A percentile compares a stretch with the other conserved stretches of the same genome.
Evolutionary conservation across 1,140 invertebrate species (phyloP).

Genomic region (Calosoma granatense): DNA sequence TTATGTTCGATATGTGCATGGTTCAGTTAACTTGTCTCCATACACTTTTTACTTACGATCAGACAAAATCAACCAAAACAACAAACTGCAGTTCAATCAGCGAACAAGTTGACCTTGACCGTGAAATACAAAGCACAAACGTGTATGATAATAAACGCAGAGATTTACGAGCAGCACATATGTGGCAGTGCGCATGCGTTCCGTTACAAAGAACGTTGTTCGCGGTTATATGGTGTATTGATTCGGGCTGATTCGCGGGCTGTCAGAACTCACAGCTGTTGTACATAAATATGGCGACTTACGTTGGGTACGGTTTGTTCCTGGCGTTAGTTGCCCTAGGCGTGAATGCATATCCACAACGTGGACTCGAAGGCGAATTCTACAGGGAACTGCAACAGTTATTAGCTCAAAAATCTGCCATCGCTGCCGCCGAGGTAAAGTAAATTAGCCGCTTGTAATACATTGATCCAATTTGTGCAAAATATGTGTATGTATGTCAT

Average conservation of each 20-base stretch:
- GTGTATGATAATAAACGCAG: neutral
- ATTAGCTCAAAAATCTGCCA: neutral
- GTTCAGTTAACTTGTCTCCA: too few species aligned
- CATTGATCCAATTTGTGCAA: too few species aligned
- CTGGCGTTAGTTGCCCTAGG: neutral
- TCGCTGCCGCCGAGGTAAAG: constrained; percentile 1
- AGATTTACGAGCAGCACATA: neutral
- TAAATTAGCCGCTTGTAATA: too few species aligned
- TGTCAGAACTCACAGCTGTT: neutral
- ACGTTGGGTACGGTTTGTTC: neutral
- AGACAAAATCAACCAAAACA: too few species aligned
- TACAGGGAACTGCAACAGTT: constrained; percentile 11
- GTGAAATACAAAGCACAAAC: neutral
- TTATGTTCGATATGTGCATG: too few species aligned
- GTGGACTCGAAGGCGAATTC: constrained; percentile 4
- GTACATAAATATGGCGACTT: constrained; percentile 1
- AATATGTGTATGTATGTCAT: too few species aligned
- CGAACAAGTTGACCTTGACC: too few species aligned
- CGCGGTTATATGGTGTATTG: neutral
- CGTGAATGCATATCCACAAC: neutral
- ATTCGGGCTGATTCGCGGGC: neutral
- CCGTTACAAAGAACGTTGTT: neutral
- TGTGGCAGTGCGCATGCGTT: constrained; percentile 2
- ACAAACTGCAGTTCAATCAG: too few species aligned
- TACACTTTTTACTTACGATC: too few species aligned